Conservation (phyloP, 2,888 invertebrate genomes). For the Cataglyphis rosenhaueri region DNA sequence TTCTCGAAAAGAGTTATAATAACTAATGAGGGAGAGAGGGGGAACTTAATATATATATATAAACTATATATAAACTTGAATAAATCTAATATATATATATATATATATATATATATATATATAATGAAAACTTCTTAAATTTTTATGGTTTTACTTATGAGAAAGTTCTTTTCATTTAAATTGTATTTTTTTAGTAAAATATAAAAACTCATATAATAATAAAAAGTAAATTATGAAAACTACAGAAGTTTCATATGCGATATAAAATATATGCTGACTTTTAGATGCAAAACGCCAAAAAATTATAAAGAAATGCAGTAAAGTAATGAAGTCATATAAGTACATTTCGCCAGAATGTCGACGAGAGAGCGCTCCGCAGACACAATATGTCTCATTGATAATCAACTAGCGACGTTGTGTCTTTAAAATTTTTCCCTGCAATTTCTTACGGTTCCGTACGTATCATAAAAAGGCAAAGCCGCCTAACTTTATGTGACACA, state of each 20-base stretch:
- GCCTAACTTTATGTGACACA: constrained; percentile 34
- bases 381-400: not conserved
- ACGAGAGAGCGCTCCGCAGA: not conserved
- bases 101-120: not conserved
- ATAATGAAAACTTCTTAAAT: not conserved
- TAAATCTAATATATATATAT: not conserved
- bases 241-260: not conserved
- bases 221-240: not conserved
- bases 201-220: not conserved
- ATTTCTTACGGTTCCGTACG: constrained; percentile 8
- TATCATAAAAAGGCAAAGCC: constrained; percentile 11
- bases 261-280: not conserved
- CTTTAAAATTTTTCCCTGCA: constrained; percentile 8
- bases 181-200: not conserved
- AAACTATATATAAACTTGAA: not conserved
- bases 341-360: not conserved
- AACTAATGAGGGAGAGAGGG: not conserved
- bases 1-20: not conserved
- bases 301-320: not conserved
- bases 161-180: not conserved
- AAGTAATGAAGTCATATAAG: constrained; percentile 6
- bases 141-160: not conserved
- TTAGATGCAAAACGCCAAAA: not conserved
- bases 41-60: not conserved
- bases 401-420: not conserved